A percentile compares a stretch with the other conserved stretches of the same genome.
phyloP scores from a whole-genome alignment of 35 echinoderm and acorn worm species.

The Ptychodera flava region DNA sequence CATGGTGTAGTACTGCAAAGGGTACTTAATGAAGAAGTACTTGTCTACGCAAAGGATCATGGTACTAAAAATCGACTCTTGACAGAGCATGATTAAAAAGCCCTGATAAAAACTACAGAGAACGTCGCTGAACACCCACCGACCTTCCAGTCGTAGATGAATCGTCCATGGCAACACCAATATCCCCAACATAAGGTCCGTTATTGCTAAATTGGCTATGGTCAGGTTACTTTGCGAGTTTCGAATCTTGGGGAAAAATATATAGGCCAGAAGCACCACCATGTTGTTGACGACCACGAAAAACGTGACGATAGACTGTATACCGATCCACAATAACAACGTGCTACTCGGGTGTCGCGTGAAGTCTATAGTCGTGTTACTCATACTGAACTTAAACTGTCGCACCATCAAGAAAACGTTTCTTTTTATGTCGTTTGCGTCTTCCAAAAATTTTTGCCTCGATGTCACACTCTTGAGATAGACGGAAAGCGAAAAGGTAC shows the following conservation, averaged over 20 bases:
- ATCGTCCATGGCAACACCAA: not conserved
- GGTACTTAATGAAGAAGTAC: not conserved
- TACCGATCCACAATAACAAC: not conserved
- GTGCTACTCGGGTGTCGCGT: too few species aligned
- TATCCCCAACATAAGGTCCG: not conserved
- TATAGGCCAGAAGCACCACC: not conserved
- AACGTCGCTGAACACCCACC: not conserved
- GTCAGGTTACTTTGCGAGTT: not conserved
- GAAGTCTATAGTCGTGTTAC: too few species aligned
- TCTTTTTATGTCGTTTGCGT: too few species aligned
- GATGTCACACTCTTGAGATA: too few species aligned
- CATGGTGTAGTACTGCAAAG: not conserved
- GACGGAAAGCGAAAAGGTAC: too few species aligned
- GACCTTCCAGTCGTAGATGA: not conserved
- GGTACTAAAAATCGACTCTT: not conserved
- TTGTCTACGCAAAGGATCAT: not conserved
- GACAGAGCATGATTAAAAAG: not conserved
- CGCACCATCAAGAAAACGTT: too few species aligned
- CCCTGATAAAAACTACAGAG: not conserved
- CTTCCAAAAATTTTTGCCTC: too few species aligned
- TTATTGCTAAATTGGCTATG: not conserved
- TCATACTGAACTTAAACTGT: too few species aligned
- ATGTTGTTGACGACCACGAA: not conserved
- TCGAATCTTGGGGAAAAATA: not conserved
- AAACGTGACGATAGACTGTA: not conserved